Evolutionary conservation across 2,113 vertebrate species (phyloP).

Genomic region (Agelaius tricolor): DNA sequence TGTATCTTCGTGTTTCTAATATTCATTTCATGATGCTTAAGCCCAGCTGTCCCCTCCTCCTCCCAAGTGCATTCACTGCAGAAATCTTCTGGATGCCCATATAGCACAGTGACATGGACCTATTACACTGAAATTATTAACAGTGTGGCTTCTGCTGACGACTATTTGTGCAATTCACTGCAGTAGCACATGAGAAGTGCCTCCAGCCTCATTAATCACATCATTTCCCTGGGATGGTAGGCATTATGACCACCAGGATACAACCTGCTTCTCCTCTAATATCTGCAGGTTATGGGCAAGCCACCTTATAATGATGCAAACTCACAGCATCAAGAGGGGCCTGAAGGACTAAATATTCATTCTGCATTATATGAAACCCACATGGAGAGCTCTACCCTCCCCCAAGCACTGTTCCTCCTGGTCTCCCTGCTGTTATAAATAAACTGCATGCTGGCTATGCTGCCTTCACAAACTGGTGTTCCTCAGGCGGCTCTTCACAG

Average conservation of each 20-base stretch:
- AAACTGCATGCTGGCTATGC: neutral
- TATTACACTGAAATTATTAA: neutral
- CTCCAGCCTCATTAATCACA: neutral
- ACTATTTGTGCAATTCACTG: neutral
- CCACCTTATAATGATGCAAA: neutral
- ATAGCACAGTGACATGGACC: neutral
- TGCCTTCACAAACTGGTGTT: neutral
- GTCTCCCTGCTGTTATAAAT: neutral
- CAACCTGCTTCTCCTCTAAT: neutral
- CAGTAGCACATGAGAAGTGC: neutral
- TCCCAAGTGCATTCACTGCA: neutral
- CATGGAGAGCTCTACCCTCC: neutral
- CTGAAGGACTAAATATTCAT: neutral
- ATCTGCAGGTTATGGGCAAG: neutral
- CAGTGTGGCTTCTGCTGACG: neutral
- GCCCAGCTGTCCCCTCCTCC: neutral
- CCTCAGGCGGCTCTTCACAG: neutral
- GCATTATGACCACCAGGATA: neutral
- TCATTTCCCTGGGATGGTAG: neutral
- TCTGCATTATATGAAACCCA: neutral
- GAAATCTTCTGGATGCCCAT: neutral
- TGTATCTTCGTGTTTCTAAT: neutral
- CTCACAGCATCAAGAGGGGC: neutral
- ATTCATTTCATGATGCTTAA: neutral
- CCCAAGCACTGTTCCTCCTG: neutral